Evolutionary conservation across 2,113 vertebrate species (phyloP), one percentile per base, ranked within the genome.

Genomic region (Strix uralensis): DNA sequence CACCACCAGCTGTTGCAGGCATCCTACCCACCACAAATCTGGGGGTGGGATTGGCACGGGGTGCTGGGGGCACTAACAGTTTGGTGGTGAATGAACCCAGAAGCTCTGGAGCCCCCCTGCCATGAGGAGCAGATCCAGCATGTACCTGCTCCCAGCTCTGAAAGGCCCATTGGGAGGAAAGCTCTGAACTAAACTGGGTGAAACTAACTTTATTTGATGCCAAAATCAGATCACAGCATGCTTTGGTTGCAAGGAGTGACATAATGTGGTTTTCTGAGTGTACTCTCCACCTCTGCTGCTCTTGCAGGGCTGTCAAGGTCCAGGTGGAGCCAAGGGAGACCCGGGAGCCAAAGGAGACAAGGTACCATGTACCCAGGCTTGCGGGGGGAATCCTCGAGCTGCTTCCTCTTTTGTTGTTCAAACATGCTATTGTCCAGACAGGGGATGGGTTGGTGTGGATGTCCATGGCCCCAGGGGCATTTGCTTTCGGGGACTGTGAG

Each of bases 301-400:
- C 80, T 81, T 49, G 54, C 93, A 99, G 99, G 99, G 99, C 30
- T 96, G 83, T 61, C 96, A 62, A 96, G 98, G 98, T 69, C 96
- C 93, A 2, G 88, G 96, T 55, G 99, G 99, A 91, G 98, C 98
- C 85, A 98, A 97, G 49, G 99, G 99, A 18, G 95, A 98, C 74
- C 40, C 77, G 49, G 99, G 99, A 90, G 69, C 87, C n/a, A 98
- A 98, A 98, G 99, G 99, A 70, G 88, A 96, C 88, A 98, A 97
- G 98, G 99, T 99, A 98, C 21, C 13, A 2, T 2, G 0, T 34
- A 6, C 38, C 18, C 15, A 4, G 36, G 16, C 9, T 67, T 10
- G 11, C 0, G 2, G 15, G 18, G 21, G 26, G 3, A 21, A 32
- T 46, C 27, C 38, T 44, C 1, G 1, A 15, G 49, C 47, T 83